These are phyloP conservation scores for Catharus bicknelli DNA, from an alignment of 2,113 vertebrate species.

Conservation along the genomic window DNA sequence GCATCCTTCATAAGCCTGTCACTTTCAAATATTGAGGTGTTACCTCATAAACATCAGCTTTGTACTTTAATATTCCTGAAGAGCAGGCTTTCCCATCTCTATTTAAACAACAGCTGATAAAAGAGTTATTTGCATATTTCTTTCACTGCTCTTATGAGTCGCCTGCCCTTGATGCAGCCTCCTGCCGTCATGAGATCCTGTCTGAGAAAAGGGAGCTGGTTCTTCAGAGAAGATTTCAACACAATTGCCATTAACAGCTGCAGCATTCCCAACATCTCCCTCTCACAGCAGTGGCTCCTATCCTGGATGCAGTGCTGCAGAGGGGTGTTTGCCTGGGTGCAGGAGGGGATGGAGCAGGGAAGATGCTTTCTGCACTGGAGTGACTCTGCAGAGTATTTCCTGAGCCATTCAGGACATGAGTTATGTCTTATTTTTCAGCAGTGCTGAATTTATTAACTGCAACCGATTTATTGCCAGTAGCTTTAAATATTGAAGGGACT, in stretches of 20 bases:
- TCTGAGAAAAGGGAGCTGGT: neutral
- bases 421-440: neutral
- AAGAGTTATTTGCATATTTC: conserved; percentile 31
- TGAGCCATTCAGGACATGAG: neutral
- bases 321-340: neutral
- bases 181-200: neutral
- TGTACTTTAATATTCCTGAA: neutral
- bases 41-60: neutral
- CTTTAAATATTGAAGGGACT: neutral
- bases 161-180: neutral
- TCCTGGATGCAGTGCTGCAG: neutral
- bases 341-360: neutral
- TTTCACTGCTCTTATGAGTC: neutral
- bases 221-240: neutral
- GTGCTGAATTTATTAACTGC: conserved; percentile 38
- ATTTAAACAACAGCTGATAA: neutral
- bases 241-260: neutral
- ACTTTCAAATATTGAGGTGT: conserved; percentile 7
- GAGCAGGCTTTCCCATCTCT: neutral
- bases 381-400: neutral
- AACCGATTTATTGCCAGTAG: neutral
- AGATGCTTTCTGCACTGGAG: neutral
- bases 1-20: neutral
- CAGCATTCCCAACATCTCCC: neutral
- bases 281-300: fast-evolving